phyloP scores from a whole-genome alignment of 1,140 invertebrate genomes.

The Ylistrum balloti region DNA sequence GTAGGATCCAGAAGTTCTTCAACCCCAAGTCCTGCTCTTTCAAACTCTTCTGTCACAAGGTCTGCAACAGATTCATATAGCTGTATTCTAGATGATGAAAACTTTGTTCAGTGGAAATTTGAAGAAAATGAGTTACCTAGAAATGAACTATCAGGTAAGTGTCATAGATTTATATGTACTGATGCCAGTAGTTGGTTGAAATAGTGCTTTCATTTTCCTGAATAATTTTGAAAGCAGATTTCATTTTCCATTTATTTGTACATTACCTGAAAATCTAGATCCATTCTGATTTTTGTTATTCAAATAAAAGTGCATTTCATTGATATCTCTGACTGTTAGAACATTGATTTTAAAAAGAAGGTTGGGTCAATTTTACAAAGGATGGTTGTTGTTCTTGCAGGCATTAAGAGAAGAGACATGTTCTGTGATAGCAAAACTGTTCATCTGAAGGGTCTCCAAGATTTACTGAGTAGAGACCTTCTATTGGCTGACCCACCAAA shows the following conservation, averaged over 20 bases:
- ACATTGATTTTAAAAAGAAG: too few species aligned
- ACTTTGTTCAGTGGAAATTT: constrained; percentile 56
- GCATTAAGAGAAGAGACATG: background rate
- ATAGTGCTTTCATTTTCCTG: too few species aligned
- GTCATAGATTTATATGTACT: too few species aligned
- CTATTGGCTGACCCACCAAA: constrained; percentile 52
- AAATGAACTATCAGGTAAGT: background rate
- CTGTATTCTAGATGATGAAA: constrained; percentile 56
- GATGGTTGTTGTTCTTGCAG: background rate
- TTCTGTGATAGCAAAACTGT: constrained; percentile 49
- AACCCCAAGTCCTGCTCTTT: constrained; percentile 56
- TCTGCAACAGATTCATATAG: constrained; percentile 46
- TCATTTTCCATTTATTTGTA: too few species aligned
- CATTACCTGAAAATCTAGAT: too few species aligned
- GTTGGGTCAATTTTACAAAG: background rate
- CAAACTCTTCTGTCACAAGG: constrained; percentile 48
- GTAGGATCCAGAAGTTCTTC: constrained; percentile 50
- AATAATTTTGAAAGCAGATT: too few species aligned
- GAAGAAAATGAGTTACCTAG: constrained; percentile 49
- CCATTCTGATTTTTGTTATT: too few species aligned
- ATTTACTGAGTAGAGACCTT: constrained; percentile 47
- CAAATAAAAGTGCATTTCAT: too few species aligned
- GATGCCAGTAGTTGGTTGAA: too few species aligned
- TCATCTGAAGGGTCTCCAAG: constrained; percentile 45
- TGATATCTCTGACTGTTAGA: too few species aligned